A percentile compares a stretch with the other conserved stretches of the same genome.
These are phyloP conservation scores for Caenorhabditis sp. DNA, from an alignment of 2,888 invertebrate species.

Conservation along the genomic window DNA sequence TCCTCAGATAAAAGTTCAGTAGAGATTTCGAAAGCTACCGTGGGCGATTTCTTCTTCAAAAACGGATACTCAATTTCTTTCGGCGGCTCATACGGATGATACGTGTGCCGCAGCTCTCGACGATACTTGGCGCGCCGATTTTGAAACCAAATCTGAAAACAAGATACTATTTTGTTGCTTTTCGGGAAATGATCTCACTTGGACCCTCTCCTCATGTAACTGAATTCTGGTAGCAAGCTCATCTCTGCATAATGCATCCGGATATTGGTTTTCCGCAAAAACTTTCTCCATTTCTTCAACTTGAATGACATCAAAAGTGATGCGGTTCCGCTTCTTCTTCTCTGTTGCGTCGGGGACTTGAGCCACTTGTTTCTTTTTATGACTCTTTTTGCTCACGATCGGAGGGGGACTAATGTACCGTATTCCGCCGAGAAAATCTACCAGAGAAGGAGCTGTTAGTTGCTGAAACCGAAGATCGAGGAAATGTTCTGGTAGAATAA, in stretches of 20 bases:
- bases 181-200: background rate
- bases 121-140: constrained; percentile 41
- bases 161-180: background rate
- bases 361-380: too few species aligned
- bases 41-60: constrained; percentile 12
- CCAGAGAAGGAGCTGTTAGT: constrained; percentile 2
- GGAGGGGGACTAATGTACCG: background rate
- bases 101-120: constrained; percentile 20
- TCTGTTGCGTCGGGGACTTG: constrained; percentile 3
- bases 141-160: constrained; percentile 45
- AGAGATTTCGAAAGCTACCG: background rate
- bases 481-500: background rate
- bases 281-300: constrained; percentile 44
- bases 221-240: constrained; percentile 35
- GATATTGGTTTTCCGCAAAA: constrained; percentile 38
- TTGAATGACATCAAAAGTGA: constrained; percentile 38
- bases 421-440: constrained; percentile 9
- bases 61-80: constrained; percentile 3
- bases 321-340: constrained; percentile 39
- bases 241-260: constrained; percentile 23
- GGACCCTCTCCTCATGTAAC: constrained; percentile 40
- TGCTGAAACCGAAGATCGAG: constrained; percentile 1
- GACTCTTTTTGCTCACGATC: background rate
- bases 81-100: constrained; percentile 21
- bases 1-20: background rate